Evolutionary conservation across 2,888 invertebrate species (phyloP).

Genomic region (Desoria tigrina): DNA sequence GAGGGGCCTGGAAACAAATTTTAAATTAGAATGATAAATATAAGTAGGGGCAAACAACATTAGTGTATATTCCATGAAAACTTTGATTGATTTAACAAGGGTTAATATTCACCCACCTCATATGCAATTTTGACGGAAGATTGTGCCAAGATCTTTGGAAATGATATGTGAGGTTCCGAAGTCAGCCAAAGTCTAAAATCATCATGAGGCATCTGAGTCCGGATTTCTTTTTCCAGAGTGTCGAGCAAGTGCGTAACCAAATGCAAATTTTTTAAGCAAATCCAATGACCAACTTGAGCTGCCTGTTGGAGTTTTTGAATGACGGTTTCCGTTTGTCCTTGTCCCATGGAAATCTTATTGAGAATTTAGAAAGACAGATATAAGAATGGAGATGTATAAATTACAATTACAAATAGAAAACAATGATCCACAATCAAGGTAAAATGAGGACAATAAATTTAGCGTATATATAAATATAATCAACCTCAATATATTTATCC

Average conservation of each 20-base stretch:
- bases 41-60: too few species aligned
- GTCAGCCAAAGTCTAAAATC: slow-evolving; percentile 82
- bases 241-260: slow-evolving; percentile 72
- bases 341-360: slow-evolving; percentile 74
- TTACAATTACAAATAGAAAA: too few species aligned
- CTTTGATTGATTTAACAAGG: too few species aligned
- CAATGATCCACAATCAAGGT: too few species aligned
- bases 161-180: slow-evolving; percentile 75
- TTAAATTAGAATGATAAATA: too few species aligned
- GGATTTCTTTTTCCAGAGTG: slow-evolving; percentile 68
- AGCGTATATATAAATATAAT: too few species aligned
- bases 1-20: slow-evolving; percentile 77
- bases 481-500: slow-evolving; percentile 65
- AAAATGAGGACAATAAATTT: too few species aligned
- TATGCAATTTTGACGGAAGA: slow-evolving; percentile 76
- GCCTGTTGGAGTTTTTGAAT: slow-evolving; percentile 64
- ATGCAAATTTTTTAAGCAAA: slow-evolving; percentile 79
- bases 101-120: slow-evolving; percentile 60
- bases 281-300: slow-evolving; percentile 69
- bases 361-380: neutral
- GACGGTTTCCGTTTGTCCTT: slow-evolving; percentile 71
- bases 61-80: neutral
- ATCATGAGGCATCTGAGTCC: slow-evolving; percentile 57
- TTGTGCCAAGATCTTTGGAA: slow-evolving; percentile 74
- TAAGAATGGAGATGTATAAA: neutral